Base-by-base conservation (phyloP, 2,888 invertebrate genomes). In the Pheosia gnoma region DNA sequence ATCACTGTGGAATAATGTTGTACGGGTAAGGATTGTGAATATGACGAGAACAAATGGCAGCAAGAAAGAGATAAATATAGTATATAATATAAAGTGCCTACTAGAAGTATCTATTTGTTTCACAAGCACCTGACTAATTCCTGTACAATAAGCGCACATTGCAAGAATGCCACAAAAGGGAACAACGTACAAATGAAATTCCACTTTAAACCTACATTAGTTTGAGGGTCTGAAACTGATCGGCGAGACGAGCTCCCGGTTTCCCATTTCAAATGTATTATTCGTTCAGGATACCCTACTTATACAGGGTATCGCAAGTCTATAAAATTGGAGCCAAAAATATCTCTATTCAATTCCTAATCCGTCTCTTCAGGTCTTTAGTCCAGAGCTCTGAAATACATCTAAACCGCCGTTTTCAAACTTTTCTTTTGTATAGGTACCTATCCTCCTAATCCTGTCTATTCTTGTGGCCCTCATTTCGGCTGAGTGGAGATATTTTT, bases 391-490 rank as follows among this genome's bases (percentile, higher is more conserved):
- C 61, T 59, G 13, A 64, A 67, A 65, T 66, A 72, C 65, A 69
- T 63, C 53, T 63, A 68, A 71, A 67, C 63, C 62, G 64, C 68
- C 64, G 71, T 77, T 75, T 77, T 61, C 67, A 75, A 76, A 73
- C 62, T 69, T 70, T 67, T 70, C 67, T 75, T 72, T 72, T 72
- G 74, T 72, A 67, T 72, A 73, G 60, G 63, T 74, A 76, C 68
- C 72, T 75, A 80, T 81, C 80, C 79, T 79, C 75, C 70, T 80
- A 81, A 80, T 82, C 79, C 79, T 78, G 75, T 79, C 78, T 75
- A 77, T 79, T 80, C 78, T 76, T 74, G 80, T 78, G 80, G 80
- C 83, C 83, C 84, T 82, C 84, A 80, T 82, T 84, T 80, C 74
- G 69, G 72, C 73, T 77, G 82, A 84, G 83, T 75, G 80, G 75